These are phyloP conservation scores for Gadus macrocephalus DNA, from an alignment of 2,113 vertebrate species.

Conservation along the genomic window DNA sequence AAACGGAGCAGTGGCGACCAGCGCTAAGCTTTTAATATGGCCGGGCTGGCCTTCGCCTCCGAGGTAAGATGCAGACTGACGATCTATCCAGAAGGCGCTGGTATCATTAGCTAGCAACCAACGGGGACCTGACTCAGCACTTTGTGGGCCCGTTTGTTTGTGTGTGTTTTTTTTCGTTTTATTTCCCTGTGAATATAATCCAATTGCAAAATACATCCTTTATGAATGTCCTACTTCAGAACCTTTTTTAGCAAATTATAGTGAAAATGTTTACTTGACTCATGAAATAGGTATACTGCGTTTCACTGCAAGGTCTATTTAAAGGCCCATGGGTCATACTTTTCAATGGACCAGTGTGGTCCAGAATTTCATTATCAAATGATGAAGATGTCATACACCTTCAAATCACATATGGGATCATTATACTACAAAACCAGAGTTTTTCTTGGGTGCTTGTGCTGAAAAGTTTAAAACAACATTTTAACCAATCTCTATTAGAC, in stretches of 20 bases:
- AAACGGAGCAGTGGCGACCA: slow-evolving; percentile 53
- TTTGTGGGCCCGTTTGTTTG: slow-evolving; percentile 12
- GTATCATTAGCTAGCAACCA: slow-evolving; percentile 60
- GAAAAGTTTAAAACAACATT: too few species aligned
- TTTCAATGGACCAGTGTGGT: too few species aligned
- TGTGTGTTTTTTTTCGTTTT: slow-evolving; percentile 28
- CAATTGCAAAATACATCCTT: slow-evolving; percentile 5
- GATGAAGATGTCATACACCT: too few species aligned
- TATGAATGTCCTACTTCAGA: background rate
- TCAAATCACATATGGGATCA: too few species aligned
- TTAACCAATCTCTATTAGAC: too few species aligned
- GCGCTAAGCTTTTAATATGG: slow-evolving; percentile 59
- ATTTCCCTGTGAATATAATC: slow-evolving; percentile 29
- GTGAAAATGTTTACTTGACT: too few species aligned
- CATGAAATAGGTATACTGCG: too few species aligned
- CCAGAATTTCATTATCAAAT: too few species aligned
- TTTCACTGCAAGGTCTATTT: too few species aligned
- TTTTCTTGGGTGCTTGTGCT: too few species aligned
- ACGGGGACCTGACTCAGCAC: slow-evolving; percentile 61
- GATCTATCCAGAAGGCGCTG: slow-evolving; percentile 57
- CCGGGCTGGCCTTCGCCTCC: slow-evolving; percentile 61
- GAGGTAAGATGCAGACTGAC: slow-evolving; percentile 40
- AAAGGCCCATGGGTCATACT: too few species aligned
- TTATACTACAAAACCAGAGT: too few species aligned
- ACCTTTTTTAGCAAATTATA: slow-evolving; percentile 3